Base-by-base conservation (phyloP, 1,140 invertebrate genomes). In the Platorchestia sp. region DNA sequence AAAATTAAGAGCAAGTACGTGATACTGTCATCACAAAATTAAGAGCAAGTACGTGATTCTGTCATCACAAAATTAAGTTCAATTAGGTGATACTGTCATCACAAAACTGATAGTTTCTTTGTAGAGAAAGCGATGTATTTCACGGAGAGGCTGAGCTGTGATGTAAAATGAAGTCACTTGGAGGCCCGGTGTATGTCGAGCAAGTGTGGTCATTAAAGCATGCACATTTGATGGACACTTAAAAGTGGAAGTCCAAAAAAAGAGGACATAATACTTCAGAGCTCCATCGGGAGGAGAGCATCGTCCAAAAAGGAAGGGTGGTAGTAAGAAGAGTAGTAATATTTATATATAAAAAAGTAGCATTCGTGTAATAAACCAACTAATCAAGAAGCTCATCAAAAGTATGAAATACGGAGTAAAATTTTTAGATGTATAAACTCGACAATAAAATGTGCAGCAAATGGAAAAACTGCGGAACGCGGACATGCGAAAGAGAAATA, bases 391-490 rank as follows among this genome's bases (percentile, higher is more conserved):
- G 91, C 91, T 93, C 91, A 93, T 93, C 91, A 41, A 90, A 93
- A 44, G 91, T 93, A 93, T 44, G 91, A 40, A 93, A 93, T 93
- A 47, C 91, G 91, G 91, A 93, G 44, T 90, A 90, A 90, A 93
- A 47, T 93, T 47, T 47, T 45, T 93, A 45, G 91, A 45, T 44
- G 44, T 93, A n/a, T 93, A 93, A 89, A 93, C 40, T 47, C 36
- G 91, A 93, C 91, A 93, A 45, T 93, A 93, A 93, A 93, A 45
- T 93, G 91, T 93, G 91, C 91, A 93, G 7, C 91, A 93, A 93
- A 47, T 45, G 40, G 91, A 45, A 93, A 90, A 93, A 93, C 45
- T 93, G 91, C 91, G 43, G 41, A 93, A 93, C 91, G 91, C 91
- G 91, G 27, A 93, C 91, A 93, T 93, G 91, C 91, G 41, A 90